phyloP scores from a whole-genome alignment of 2,113 vertebrate species.

The Crotalus horridus region DNA sequence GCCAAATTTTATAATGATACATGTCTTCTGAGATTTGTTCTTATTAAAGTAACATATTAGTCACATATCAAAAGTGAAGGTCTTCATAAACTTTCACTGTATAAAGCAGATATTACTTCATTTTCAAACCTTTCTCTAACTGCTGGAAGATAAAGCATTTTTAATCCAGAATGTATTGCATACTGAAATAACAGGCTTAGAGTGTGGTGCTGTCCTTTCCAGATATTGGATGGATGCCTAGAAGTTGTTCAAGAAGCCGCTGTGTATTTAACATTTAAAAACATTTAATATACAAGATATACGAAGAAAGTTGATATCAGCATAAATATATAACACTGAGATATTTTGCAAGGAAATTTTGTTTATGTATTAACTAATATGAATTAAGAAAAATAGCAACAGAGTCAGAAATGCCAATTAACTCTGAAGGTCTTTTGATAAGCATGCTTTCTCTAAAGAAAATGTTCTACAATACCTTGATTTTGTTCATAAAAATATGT shows the following conservation, averaged over 20 bases:
- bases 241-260: background rate
- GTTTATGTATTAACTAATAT: background rate
- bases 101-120: background rate
- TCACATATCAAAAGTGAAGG: background rate
- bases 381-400: background rate
- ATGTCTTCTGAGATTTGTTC: constrained; percentile 16
- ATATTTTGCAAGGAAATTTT: constrained; percentile 26
- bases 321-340: constrained; percentile 50
- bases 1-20: background rate
- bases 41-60: background rate
- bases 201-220: background rate
- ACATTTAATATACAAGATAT: constrained; percentile 54
- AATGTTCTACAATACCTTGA: background rate
- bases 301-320: constrained; percentile 51
- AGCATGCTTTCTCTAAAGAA: background rate
- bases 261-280: constrained; percentile 14
- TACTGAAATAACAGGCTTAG: background rate
- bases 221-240: background rate
- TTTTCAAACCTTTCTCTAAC: constrained; percentile 30
- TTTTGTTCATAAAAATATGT: background rate
- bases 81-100: background rate
- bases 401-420: background rate
- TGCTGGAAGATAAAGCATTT: constrained; percentile 55
- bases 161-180: background rate
- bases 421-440: background rate